Evolutionary conservation across 2,888 invertebrate genomes (phyloP), one percentile per base, ranked within the genome.

Genomic region (Branchipolynoe longqiensis): DNA sequence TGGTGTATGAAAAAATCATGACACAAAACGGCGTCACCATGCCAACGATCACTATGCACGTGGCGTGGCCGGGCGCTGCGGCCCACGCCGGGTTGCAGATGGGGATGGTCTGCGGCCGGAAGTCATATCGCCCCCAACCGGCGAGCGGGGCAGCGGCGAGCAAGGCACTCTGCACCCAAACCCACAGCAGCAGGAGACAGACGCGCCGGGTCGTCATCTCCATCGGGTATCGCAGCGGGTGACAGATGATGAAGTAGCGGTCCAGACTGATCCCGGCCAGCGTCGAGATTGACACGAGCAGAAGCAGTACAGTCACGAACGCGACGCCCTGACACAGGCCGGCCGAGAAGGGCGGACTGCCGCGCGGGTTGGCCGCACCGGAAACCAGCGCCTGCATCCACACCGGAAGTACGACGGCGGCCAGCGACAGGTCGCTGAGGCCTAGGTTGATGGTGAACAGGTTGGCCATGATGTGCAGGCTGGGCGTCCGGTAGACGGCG

Each of bases 81-180:
- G 78, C 62, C 86, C 88, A 89, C 18, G 64, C 85, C 22, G 89
- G 89, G 82, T 87, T 88, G 84, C 91, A 91, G 18, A 91, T 89
- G 28, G 91, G 90, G 59, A 91, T 89, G 4, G 90, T 89, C 62
- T 89, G 89, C 0, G 91, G 89, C 69, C 90, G 87, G 85, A 90
- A 91, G 33, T 62, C 86, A 82, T 91, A 91, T n/a, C 88, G 83
- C 8, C 91, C 91, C 91, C 91, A 91, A 3, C 91, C 91, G 14
- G 87, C 82, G 4, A 91, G 84, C 8, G 91, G 91, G 8, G 86
- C 84, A 31, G 86, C 81, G 6, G 91, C 90, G 33, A 91, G 86
- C 12, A 88, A 6, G n/a, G 88, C 78, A 78, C 90, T 89, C 59
- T 89, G 88, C 1, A 88, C 14, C 91, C 91, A 91, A 3, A 90